Conservation (phyloP, 2,113 vertebrate species). For the Serilophus lunatus region DNA sequence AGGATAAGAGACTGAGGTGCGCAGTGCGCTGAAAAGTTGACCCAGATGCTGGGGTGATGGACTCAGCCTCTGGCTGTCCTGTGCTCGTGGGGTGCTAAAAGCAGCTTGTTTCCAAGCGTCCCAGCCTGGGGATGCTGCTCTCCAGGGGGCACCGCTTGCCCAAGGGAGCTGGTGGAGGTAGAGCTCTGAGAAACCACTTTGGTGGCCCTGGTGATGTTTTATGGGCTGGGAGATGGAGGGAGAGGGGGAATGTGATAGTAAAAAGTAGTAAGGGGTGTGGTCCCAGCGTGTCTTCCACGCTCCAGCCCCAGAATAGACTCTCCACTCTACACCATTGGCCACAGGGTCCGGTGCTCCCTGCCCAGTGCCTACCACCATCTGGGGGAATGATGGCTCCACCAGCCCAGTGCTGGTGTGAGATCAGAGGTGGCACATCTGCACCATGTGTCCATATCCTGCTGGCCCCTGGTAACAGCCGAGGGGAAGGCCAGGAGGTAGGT, state of each 20-base stretch:
- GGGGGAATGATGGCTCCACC: fast-evolving
- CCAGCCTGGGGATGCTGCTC: background rate
- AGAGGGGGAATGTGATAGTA: background rate
- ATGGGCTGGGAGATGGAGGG: background rate
- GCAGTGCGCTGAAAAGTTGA: fast-evolving
- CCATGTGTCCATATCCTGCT: fast-evolving
- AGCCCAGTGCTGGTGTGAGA: fast-evolving
- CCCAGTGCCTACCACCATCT: background rate
- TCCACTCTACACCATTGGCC: background rate
- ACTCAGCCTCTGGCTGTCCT: background rate
- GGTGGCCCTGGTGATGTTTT: background rate
- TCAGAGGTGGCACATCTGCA: background rate
- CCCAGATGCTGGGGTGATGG: background rate
- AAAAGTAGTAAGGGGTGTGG: fast-evolving
- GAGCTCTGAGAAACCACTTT: background rate
- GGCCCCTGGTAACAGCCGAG: background rate
- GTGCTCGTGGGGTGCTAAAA: fast-evolving
- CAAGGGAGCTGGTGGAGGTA: background rate
- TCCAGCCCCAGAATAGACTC: fast-evolving
- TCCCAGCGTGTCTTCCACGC: fast-evolving
- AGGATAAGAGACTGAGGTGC: background rate
- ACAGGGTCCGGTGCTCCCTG: fast-evolving
- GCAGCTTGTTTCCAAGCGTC: background rate
- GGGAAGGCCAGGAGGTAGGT: background rate
- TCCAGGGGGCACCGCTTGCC: fast-evolving